Conservation (phyloP, 2,113 vertebrate species). For the Willisornis vidua region DNA sequence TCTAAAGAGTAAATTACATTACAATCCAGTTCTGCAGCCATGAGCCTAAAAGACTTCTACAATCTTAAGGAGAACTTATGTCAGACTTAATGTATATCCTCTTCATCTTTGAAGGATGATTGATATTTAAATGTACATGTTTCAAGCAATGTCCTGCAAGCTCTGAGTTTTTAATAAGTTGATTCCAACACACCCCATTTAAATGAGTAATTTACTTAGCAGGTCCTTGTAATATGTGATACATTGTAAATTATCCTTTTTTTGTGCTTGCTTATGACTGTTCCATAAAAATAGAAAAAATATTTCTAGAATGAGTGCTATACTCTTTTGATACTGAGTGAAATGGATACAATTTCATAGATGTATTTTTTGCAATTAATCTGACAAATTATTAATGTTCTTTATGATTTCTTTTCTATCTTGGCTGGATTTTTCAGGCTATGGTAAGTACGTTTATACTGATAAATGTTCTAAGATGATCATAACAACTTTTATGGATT, state of each 20-base stretch:
- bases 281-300: background rate
- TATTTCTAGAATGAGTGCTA: background rate
- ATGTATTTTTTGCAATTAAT: background rate
- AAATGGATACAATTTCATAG: background rate
- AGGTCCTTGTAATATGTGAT: background rate
- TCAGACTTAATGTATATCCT: background rate
- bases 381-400: slow-evolving; percentile 22
- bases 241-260: background rate
- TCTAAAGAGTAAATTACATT: background rate
- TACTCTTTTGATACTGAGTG: background rate
- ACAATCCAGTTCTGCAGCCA: background rate
- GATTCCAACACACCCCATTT: background rate
- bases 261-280: background rate
- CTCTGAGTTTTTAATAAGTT: background rate
- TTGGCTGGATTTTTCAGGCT: slow-evolving; percentile 73
- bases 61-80: background rate
- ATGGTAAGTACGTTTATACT: slow-evolving; percentile 74
- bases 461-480: background rate
- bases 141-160: background rate
- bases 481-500: background rate
- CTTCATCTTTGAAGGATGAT: background rate
- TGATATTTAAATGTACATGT: background rate
- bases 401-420: slow-evolving; percentile 59
- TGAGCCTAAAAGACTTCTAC: background rate
- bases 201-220: background rate